phyloP scores from a whole-genome alignment of 2,888 invertebrate species.

The Acrocyrtus sp. region DNA sequence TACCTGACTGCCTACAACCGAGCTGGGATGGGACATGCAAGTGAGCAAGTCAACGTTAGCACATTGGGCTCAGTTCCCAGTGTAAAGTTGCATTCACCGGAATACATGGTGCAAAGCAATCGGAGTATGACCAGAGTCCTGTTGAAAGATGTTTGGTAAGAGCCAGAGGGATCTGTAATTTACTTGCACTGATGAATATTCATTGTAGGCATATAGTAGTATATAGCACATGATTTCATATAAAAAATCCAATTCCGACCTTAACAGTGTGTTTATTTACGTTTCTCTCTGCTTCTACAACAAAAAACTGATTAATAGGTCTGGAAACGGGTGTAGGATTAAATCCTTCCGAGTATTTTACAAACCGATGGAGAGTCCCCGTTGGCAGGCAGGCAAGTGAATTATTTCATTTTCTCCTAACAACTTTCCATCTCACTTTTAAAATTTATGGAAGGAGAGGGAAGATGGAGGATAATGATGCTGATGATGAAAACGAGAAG shows the following conservation, averaged over 20 bases:
- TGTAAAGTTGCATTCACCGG: slow-evolving; percentile 47
- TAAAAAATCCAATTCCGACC: no score
- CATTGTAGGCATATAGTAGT: background rate
- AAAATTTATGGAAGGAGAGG: slow-evolving; percentile 11
- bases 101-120: slow-evolving; percentile 59
- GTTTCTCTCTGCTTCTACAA: background rate
- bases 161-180: background rate
- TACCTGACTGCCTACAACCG: slow-evolving; percentile 78
- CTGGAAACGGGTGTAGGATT: slow-evolving; percentile 52
- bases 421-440: background rate
- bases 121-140: slow-evolving; percentile 56
- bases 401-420: slow-evolving; percentile 3
- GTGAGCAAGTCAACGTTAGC: slow-evolving; percentile 70
- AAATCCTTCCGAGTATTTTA: slow-evolving; percentile 45
- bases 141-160: slow-evolving; percentile 58
- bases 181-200: background rate
- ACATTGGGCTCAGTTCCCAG: slow-evolving; percentile 56
- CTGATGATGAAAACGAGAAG: no score
- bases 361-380: slow-evolving; percentile 41
- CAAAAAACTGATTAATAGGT: slow-evolving; percentile 27
- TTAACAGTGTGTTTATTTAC: background rate
- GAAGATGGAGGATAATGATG: background rate
- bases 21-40: slow-evolving; percentile 77
- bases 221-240: no score
- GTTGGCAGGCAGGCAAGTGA: slow-evolving; percentile 57